Base-by-base conservation (phyloP, 2,113 vertebrate species). In the Mesitornis unicolor region DNA sequence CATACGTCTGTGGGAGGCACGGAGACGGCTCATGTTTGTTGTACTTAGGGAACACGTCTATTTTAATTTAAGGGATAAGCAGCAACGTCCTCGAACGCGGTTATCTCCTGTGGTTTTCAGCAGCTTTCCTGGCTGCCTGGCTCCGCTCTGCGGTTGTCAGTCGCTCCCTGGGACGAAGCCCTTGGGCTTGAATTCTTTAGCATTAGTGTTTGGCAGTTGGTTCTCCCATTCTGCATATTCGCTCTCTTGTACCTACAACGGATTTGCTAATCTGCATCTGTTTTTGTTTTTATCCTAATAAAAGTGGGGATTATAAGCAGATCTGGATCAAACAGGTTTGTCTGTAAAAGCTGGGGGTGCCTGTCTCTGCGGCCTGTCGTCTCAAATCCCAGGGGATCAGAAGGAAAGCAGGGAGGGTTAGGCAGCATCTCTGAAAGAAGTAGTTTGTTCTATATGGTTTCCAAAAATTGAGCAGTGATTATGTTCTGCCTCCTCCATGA, bases 231-330 rank as follows among this genome's bases (percentile, higher is more conserved):
- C 79, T 73, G 47, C 3, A 0, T 38, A 45, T 84, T 89, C 3
- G 1, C 20, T 48, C n/a, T 51, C 76, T 82, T 81, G 83, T 92
- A 85, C 88, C 83, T 90, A 92, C 69, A 92, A 86, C 29, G 13
- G 57, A 65, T 84, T 87, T 89, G 35, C 69, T 89, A 86, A 95
- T 92, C 90, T 92, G 83, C 96, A 94, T 87, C 90, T 96, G 90
- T 8, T 96, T 96, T 94, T 92, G 83, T 68, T 96, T 95, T 89
- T 48, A 56, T 64, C 61, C 83, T 71, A 89, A 82, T 92, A 84
- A 87, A 89, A 93, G 31, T 18, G 22, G 43, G 76, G 90, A 63
- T 96, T 93, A 77, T 40, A 9, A 4, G 29, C 48, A 75, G 84
- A 78, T 71, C 73, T 65, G 80, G 89, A 92, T 95, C 92, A 92